These are phyloP conservation scores for Crocallis elinguaria DNA, from an alignment of 2,888 invertebrate species.

Conservation along the genomic window DNA sequence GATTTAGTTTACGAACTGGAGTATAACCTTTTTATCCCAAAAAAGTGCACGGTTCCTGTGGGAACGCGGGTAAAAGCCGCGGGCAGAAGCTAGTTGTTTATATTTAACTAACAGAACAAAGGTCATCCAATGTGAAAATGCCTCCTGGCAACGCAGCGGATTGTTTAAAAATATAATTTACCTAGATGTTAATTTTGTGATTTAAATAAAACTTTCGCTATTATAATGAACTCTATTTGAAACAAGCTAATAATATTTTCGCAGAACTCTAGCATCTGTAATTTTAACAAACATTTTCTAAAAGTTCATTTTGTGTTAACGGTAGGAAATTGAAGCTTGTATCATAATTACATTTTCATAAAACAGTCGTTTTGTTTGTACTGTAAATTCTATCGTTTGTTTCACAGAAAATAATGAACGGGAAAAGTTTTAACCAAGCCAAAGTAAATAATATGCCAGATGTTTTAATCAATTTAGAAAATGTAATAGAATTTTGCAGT, in stretches of 20 bases:
- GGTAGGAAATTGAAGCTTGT: not conserved
- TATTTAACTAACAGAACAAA: no score
- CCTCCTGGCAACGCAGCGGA: no score
- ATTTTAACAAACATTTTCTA: not conserved
- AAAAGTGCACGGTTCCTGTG: no score
- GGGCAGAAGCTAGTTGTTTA: no score
- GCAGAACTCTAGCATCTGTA: not conserved
- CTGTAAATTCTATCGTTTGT: not conserved
- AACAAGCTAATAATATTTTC: not conserved
- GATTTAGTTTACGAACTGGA: no score
- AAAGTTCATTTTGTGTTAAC: not conserved
- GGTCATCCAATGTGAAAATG: no score
- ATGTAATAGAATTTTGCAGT: no score
- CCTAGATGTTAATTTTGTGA: not conserved
- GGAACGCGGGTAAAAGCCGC: no score
- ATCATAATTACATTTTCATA: not conserved
- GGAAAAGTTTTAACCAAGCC: no score
- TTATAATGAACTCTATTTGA: not conserved
- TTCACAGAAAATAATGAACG: no score
- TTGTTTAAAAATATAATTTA: no score
- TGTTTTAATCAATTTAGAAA: not conserved
- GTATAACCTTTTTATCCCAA: no score
- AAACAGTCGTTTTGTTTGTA: not conserved
- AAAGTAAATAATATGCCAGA: not conserved
- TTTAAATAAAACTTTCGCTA: not conserved